Evolutionary conservation across 2,888 invertebrate genomes (phyloP).

Genomic region (Melanargia galathea): DNA sequence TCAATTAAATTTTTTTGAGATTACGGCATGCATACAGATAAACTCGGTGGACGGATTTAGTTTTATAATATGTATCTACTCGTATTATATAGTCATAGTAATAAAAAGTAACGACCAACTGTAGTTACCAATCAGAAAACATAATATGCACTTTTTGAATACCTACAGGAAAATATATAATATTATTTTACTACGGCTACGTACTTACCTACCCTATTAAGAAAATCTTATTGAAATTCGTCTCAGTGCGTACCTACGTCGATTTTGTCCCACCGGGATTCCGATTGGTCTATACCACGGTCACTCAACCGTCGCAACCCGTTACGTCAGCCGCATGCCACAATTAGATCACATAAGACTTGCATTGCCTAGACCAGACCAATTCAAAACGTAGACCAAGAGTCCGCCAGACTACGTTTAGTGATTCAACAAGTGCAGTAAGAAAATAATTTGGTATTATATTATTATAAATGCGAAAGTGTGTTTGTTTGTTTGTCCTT

Average conservation of each 20-base stretch:
- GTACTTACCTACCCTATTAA: conserved; percentile 14
- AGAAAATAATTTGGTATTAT: neutral
- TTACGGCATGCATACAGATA: too few relatives aligned
- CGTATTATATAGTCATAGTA: too few relatives aligned
- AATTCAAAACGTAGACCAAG: conserved; percentile 57
- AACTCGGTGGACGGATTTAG: too few relatives aligned
- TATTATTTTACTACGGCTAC: too few relatives aligned
- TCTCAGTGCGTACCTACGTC: conserved; percentile 23
- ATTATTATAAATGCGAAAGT: too few relatives aligned
- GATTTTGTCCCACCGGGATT: conserved; percentile 48
- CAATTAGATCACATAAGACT: conserved; percentile 78
- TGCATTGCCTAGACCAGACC: conserved; percentile 70
- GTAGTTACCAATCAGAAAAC: too few relatives aligned
- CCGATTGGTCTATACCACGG: conserved; percentile 71
- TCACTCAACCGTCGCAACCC: conserved; percentile 75
- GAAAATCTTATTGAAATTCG: conserved; percentile 22
- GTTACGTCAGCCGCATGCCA: conserved; percentile 76
- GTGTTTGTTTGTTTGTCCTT: too few relatives aligned
- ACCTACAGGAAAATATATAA: too few relatives aligned
- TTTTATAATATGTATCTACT: too few relatives aligned
- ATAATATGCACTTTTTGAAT: too few relatives aligned
- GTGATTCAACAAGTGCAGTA: neutral
- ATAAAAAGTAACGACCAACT: too few relatives aligned
- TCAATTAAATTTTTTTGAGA: too few relatives aligned
- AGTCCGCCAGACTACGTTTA: neutral